phyloP scores from a whole-genome alignment of 2,797 vertebrate species.

The Phyllotis vaccarum region DNA sequence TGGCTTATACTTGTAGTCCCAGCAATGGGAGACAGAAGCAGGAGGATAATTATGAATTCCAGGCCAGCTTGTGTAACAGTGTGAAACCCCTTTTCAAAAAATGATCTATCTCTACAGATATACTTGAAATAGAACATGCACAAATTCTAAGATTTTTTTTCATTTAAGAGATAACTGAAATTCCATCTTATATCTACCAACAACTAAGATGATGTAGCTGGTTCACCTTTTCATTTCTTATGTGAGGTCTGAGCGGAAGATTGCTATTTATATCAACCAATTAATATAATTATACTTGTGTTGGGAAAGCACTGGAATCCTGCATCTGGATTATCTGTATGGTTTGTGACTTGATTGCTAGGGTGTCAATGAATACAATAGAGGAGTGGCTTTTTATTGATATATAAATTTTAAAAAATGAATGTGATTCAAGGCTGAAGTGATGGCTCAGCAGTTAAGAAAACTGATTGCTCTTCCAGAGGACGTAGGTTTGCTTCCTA shows the following conservation, averaged over 20 bases:
- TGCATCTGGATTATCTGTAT: not conserved
- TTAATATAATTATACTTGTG: not conserved
- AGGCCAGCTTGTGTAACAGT: not conserved
- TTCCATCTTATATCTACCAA: not conserved
- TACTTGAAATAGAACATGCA: not conserved
- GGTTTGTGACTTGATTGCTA: not conserved
- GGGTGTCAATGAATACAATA: not conserved
- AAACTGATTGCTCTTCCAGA: not conserved
- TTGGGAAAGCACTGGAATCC: not conserved
- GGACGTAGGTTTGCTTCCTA: not conserved
- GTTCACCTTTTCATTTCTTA: not conserved
- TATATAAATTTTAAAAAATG: not conserved
- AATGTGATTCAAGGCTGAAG: not conserved
- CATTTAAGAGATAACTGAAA: not conserved
- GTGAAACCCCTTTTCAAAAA: not conserved
- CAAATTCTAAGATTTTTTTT: constrained; percentile 27
- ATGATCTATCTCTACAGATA: not conserved
- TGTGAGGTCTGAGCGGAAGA: not conserved
- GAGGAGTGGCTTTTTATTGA: not conserved
- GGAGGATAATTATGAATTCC: not conserved
- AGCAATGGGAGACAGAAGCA: not conserved
- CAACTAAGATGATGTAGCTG: not conserved
- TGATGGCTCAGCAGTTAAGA: not conserved
- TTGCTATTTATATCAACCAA: not conserved
- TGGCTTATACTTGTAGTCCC: too few relatives aligned